These are phyloP conservation scores for Lutjanus argentimaculatus DNA, from an alignment of 2,797 vertebrate genomes.

Conservation along the genomic window DNA sequence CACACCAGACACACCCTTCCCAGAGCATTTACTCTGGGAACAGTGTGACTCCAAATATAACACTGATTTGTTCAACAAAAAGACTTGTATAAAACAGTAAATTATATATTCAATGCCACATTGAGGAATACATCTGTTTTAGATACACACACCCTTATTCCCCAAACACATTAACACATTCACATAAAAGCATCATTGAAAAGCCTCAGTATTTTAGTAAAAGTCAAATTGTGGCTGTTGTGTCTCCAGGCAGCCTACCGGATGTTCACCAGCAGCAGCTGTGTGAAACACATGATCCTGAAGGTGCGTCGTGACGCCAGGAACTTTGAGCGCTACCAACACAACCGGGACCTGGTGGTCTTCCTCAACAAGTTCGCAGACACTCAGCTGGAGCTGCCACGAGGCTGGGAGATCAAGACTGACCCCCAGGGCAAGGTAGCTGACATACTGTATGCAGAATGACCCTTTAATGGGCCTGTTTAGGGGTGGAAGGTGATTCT, in stretches of 20 bases:
- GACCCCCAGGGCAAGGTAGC: constrained; percentile 97
- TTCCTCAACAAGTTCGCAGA: constrained; percentile 99
- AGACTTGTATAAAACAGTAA: background rate
- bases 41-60: background rate
- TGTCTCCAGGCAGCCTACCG: constrained; percentile 91
- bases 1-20: too few species aligned
- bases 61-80: background rate
- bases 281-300: constrained; percentile 98
- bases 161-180: background rate
- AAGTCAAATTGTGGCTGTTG: background rate
- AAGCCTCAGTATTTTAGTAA: background rate
- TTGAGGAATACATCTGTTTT: background rate
- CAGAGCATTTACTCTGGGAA: background rate
- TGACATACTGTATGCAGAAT: too few species aligned
- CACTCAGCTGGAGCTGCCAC: constrained; percentile 92
- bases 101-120: background rate
- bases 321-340: constrained; percentile 98
- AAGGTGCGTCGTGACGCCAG: constrained; percentile 97
- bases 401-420: constrained; percentile 98
- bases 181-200: background rate
- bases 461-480: background rate
- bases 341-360: constrained; percentile 96
- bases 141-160: background rate
- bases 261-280: constrained; percentile 97
- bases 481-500: too few species aligned